Base-by-base conservation (phyloP, 2,113 vertebrate genomes). In the Erpornis zantholeuca region DNA sequence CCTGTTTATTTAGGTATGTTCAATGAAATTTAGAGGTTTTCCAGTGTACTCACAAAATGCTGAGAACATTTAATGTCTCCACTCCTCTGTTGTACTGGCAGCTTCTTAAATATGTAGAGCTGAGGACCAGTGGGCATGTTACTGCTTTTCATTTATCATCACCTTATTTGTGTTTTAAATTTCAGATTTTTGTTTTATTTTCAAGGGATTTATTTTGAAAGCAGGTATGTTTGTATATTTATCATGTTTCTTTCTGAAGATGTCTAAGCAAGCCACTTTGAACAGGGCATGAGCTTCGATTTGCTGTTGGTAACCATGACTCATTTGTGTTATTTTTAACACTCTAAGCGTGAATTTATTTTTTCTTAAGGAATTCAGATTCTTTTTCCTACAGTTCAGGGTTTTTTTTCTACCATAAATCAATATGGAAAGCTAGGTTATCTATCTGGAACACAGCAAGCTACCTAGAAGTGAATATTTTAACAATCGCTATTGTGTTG, bases 261-360 rank as follows among this genome's bases (percentile, higher is more conserved):
- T 68, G 36, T 44, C 61, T 64, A 45, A 82, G n/a, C 61, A 66
- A 54, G 42, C 31, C 17, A 4, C 56, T 86, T 88, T 35, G 56
- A 91, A 29, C 22, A 82, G 36, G 28, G 31, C 20, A 24, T 61
- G 23, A 95, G 21, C 81, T 95, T 77, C 73, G 69, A 47, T 63
- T 94, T 90, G 29, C 68, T 89, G 25, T 82, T 87, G 65, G 20
- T 84, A 89, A 65, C 61, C 20, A 13, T 91, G 78, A 89, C 45
- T 89, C 70, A 63, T 90, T 17, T 66, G 12, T 83, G 77, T 78
- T 92, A 75, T 94, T 93, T 96, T 94, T 86, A 87, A 82, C 42
- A 69, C 24, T 65, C 36, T 47, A 87, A 85, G n/a, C 21, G 23
- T 36, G 11, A 60, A 36, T 29, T 36, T 22, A 35, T 60, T 75